Conservation (phyloP, 2,113 vertebrate species). For the Isurus oxyrinchus region DNA sequence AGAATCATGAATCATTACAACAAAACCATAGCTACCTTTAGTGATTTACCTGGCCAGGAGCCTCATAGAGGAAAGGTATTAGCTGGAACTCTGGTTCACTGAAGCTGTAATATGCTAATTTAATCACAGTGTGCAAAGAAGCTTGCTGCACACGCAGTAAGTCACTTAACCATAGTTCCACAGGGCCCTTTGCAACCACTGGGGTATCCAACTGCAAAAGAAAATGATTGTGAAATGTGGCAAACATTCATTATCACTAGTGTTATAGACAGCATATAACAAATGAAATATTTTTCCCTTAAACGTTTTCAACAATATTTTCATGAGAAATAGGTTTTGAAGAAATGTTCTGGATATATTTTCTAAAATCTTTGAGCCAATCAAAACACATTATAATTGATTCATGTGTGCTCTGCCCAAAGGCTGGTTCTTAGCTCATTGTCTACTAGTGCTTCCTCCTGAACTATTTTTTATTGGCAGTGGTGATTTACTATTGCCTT, state of each 20-base stretch:
- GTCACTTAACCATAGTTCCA: slow-evolving; percentile 71
- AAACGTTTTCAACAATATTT: not conserved
- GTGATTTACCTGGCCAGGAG: slow-evolving; percentile 71
- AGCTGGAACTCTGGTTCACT: slow-evolving; percentile 66
- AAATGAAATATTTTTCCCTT: not conserved
- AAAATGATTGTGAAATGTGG: not conserved
- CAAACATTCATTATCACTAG: not conserved
- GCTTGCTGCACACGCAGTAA: slow-evolving; percentile 63
- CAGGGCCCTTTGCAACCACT: slow-evolving; percentile 70
- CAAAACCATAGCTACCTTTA: not conserved
- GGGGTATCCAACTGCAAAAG: slow-evolving; percentile 58
- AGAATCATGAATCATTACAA: not conserved
- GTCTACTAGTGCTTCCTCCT: no score
- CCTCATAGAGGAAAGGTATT: slow-evolving; percentile 64
- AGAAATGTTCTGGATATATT: not conserved
- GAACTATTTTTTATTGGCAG: no score
- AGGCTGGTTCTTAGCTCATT: no score
- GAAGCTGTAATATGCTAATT: slow-evolving; percentile 62
- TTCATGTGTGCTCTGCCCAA: no score
- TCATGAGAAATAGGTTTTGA: not conserved
- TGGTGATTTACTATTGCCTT: no score
- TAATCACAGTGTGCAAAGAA: slow-evolving; percentile 72
- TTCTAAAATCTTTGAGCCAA: not conserved
- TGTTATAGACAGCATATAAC: not conserved
- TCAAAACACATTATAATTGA: not conserved